These are phyloP conservation scores for Anguilla rostrata DNA, from an alignment of 2,113 vertebrate genomes.

Conservation along the genomic window DNA sequence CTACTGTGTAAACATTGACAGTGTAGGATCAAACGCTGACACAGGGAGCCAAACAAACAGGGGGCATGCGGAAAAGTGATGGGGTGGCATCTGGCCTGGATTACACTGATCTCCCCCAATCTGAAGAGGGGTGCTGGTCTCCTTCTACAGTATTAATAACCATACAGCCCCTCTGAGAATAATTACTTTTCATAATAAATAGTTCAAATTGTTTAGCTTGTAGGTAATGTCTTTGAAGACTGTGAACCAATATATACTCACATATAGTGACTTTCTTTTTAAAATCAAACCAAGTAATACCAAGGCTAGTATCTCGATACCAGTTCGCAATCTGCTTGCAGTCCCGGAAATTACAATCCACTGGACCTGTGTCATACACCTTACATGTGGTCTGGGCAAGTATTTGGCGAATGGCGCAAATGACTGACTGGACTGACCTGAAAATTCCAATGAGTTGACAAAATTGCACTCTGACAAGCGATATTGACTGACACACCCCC, in stretches of 20 bases:
- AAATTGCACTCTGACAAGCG: too few species aligned
- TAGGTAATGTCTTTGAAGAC: neutral
- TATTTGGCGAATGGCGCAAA: too few species aligned
- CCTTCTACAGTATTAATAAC: neutral
- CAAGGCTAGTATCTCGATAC: too few species aligned
- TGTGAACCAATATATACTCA: neutral
- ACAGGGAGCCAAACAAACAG: neutral
- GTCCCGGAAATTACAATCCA: too few species aligned
- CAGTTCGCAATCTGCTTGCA: too few species aligned
- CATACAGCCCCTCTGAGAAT: neutral
- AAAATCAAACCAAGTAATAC: too few species aligned
- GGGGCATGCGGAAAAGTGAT: neutral
- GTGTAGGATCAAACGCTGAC: slow-evolving; percentile 18
- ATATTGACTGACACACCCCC: too few species aligned
- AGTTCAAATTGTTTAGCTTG: neutral
- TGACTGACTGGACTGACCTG: too few species aligned
- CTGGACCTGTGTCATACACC: too few species aligned
- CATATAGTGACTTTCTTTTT: neutral
- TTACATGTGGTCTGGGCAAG: too few species aligned
- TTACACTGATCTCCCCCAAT: neutral
- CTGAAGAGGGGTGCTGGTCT: neutral
- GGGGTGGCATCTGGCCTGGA: slow-evolving; percentile 1
- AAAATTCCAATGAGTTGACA: too few species aligned
- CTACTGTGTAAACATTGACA: slow-evolving; percentile 24
- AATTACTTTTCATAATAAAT: neutral